Percentiles rank a stretch among this genome's conserved stretches.
phyloP scores from a whole-genome alignment of 2,888 invertebrate genomes.

The Euclidia mi region DNA sequence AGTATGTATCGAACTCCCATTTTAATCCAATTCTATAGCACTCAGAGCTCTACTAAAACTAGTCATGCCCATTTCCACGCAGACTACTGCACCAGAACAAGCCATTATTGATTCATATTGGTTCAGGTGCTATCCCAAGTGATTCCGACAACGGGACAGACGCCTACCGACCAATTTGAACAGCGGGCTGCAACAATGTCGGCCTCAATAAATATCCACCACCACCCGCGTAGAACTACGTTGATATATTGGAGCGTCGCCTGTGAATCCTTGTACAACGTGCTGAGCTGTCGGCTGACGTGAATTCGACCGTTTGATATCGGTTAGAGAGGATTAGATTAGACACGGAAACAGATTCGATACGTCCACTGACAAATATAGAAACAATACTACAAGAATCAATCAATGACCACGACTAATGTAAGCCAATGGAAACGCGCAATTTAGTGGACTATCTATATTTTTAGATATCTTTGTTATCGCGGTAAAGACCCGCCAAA shows the following conservation, averaged over 20 bases:
- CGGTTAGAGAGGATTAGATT: constrained; percentile 13
- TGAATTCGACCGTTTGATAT: constrained; percentile 22
- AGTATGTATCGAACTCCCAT: no score
- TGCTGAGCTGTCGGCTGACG: constrained; percentile 33
- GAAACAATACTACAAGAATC: no score
- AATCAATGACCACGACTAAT: no score
- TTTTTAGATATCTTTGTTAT: no score
- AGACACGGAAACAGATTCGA: no score
- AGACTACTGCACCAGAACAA: no score
- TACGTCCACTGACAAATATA: no score
- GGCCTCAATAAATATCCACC: constrained; percentile 49
- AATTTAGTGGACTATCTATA: no score
- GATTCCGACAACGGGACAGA: constrained; percentile 21
- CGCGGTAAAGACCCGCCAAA: no score
- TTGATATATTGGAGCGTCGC: constrained; percentile 50
- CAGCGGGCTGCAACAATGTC: constrained; percentile 51
- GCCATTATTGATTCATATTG: not conserved
- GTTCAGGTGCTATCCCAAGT: constrained; percentile 17
- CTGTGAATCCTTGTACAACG: constrained; percentile 31
- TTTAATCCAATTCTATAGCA: no score
- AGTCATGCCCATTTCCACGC: not conserved
- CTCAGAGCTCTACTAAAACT: not conserved
- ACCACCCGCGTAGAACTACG: constrained; percentile 46
- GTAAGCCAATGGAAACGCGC: no score
- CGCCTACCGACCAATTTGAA: constrained; percentile 47